These are phyloP conservation scores for Atrina japonica DNA, from an alignment of 2,888 invertebrate species.

Conservation along the genomic window DNA sequence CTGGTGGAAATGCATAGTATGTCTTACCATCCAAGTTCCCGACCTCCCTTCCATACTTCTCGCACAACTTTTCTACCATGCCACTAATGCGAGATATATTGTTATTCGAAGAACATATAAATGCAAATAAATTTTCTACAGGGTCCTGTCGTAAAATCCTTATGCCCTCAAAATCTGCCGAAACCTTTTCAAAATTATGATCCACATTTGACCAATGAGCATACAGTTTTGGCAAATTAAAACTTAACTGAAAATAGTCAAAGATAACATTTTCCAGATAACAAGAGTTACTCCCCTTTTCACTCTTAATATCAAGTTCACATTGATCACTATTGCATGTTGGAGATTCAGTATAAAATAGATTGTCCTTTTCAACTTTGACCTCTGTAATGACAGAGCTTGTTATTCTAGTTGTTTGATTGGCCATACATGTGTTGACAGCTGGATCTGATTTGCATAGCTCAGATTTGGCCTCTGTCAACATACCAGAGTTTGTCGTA, in stretches of 20 bases:
- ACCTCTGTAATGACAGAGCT: background rate
- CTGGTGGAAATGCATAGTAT: constrained; percentile 91
- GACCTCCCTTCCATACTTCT: constrained; percentile 89
- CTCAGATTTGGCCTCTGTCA: too few species aligned
- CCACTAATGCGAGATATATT: constrained; percentile 93
- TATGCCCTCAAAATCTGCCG: constrained; percentile 88
- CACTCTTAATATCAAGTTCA: too few species aligned
- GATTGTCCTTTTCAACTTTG: constrained; percentile 2
- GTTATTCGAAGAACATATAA: constrained; percentile 99
- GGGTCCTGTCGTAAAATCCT: constrained; percentile 94
- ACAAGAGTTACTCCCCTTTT: too few species aligned
- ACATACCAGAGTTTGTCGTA: background rate
- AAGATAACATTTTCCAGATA: constrained; percentile 41
- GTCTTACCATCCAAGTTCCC: constrained; percentile 84
- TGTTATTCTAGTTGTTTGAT: too few species aligned
- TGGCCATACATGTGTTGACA: too few species aligned
- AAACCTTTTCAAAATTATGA: constrained; percentile 87
- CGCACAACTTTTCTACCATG: constrained; percentile 94
- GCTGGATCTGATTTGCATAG: too few species aligned
- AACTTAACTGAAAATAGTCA: constrained; percentile 89
- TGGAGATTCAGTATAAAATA: too few species aligned
- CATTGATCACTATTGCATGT: too few species aligned
- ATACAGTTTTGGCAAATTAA: constrained; percentile 88
- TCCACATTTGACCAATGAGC: constrained; percentile 89
- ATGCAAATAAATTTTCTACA: constrained; percentile 95